Evolutionary conservation across 2,888 invertebrate species (phyloP), one percentile per base, ranked within the genome.

Genomic region (Ophion obscuratus): DNA sequence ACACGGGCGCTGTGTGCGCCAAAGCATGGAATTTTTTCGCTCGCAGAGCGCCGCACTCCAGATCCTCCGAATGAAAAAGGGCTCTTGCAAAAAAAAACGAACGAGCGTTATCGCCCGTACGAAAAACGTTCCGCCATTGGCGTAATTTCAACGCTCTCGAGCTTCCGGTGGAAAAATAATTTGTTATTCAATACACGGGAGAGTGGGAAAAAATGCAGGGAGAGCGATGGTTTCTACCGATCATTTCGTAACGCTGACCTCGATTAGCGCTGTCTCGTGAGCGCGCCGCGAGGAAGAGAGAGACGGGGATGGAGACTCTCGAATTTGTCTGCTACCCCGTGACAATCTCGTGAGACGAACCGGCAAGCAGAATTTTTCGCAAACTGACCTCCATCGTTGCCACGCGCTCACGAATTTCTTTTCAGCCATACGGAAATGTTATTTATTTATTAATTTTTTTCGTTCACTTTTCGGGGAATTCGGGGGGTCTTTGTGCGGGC

Each of bases 181-280:
- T 64, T 31, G 61, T 31, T 17, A 20, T 79, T 40, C 40, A 73
- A 76, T 80, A 66, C 11, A 62, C 62, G 57, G 40, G 73, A 76
- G 59, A n/a, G 62, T 27, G 36, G 66, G 64, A 61, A 78, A 73
- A 83, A 62, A 74, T 11, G 57, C 24, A 44, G 27, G 31, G 53
- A 84, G 84, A 80, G 68, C 80, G 82, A 85, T 86, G 87, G 81
- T 87, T 85, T 86, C 82, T 77, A 83, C 82, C 83, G 70, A 87
- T 87, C 87, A 88, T 88, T 88, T 88, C 88, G 86, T 88, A 88
- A 88, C 85, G 85, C 81, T 88, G 87, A 87, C 87, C 87, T 84
- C 87, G 84, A 87, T 88, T 82, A 83, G 81, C 81, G 83, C 75
- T 83, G 81, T 82, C 86, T 83, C 85, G 83, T 78, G 80, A 78